phyloP scores from a whole-genome alignment of 2,113 vertebrate species.

The Gobio gobio region DNA sequence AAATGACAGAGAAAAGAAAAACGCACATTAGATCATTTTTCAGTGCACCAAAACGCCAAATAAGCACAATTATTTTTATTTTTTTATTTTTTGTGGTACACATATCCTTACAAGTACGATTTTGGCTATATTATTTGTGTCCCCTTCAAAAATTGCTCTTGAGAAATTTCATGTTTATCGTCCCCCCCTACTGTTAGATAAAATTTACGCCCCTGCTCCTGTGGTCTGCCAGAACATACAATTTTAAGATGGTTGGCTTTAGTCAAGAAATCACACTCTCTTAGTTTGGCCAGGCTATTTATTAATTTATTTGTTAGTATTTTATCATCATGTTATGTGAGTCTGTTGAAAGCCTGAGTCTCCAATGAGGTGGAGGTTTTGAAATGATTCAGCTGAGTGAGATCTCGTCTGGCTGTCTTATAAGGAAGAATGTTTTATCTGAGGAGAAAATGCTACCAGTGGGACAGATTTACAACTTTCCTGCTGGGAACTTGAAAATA shows the following conservation, averaged over 20 bases:
- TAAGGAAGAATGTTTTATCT: background rate
- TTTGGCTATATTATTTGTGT: too few relatives aligned
- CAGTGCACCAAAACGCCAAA: too few relatives aligned
- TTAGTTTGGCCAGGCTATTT: background rate
- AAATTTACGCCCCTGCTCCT: too few relatives aligned
- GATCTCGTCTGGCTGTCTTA: background rate
- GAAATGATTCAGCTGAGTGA: background rate
- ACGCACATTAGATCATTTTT: too few relatives aligned
- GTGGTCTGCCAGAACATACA: background rate
- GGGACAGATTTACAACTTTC: background rate
- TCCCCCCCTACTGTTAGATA: too few relatives aligned
- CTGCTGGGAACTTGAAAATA: constrained; percentile 12
- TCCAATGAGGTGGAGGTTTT: background rate
- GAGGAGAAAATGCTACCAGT: background rate
- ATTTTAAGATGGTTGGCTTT: background rate
- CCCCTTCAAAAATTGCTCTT: too few relatives aligned
- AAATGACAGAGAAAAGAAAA: too few relatives aligned
- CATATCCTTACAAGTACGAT: too few relatives aligned
- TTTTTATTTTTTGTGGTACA: too few relatives aligned
- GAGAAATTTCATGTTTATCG: too few relatives aligned
- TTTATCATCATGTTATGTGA: background rate
- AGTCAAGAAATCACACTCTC: background rate
- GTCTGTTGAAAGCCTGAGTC: background rate
- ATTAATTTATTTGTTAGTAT: background rate
- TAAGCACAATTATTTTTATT: too few relatives aligned